Evolutionary conservation across 2,113 vertebrate species (phyloP), one percentile per base, ranked within the genome.

Genomic region (Salvelinus alpinus): DNA sequence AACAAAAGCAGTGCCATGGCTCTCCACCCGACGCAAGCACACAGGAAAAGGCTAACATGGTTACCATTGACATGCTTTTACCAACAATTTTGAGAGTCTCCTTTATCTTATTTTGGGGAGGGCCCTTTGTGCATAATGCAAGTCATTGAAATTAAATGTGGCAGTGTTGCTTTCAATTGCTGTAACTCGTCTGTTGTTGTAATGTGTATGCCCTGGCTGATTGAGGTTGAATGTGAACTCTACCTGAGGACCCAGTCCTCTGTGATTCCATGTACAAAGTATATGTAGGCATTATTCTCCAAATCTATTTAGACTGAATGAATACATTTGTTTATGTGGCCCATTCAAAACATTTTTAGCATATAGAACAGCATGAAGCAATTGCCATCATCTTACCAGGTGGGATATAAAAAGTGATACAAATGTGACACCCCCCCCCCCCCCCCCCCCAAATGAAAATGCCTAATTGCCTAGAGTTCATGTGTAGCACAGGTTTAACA

Each of bases 11-110:
- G 9, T 66, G 24, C 9, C 62, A 18, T 7, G 54, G 22, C 1
- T 25, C 62, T n/a, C 20, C 5, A 64, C 25, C 9, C 62, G 1
- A n/a, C 0, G 9, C 38, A 44, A n/a, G n/a, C 62, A 3, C 62
- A 64, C 64, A 25, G 51, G 16, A 18, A 54, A 54, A 54, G 12
- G 24, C 24, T 66, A 66, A 66, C 14, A 29, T 7, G 24, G 22
- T 66, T 66, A 66, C 64, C 24, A 66, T 66, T 66, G 64, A 66
- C 25, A 27, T 27, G 64, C n/a, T 66, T n/a, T n/a, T 9, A 11
- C 59, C n/a, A 54, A 54, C 14, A 54, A 62, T 62, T 62, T n/a
- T 57, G 54, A 62, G n/a, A 62, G 59, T 22, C 59, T 24, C 59
- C 59, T 62, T 62, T 13, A 62, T 62, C n/a, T 62, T 62, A 22